Conservation (phyloP, 1,140 invertebrate genomes). For the Meloidogyne exigua region DNA sequence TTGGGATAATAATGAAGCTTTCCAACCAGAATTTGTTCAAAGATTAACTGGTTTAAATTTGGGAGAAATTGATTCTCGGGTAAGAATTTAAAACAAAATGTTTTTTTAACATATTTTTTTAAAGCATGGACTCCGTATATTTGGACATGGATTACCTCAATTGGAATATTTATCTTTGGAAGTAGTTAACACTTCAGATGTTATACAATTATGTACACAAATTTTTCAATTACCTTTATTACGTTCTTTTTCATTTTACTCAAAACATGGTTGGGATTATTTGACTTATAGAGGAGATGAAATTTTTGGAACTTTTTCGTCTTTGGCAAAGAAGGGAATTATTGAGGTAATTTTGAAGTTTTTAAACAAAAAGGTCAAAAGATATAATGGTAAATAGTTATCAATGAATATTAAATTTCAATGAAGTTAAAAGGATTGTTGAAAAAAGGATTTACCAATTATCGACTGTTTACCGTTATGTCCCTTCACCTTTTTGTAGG, state of each 20-base stretch:
- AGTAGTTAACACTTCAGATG: not conserved
- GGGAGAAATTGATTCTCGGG: not conserved
- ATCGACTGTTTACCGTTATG: no score
- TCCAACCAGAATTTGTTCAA: not conserved
- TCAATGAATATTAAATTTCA: no score
- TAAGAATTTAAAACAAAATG: not conserved
- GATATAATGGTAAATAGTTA: no score
- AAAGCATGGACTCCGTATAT: not conserved
- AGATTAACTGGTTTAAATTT: not conserved
- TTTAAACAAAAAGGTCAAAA: no score
- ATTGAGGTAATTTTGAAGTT: not conserved
- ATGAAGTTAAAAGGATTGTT: no score
- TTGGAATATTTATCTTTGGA: not conserved
- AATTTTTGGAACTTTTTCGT: not conserved
- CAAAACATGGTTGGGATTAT: not conserved
- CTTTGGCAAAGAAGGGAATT: not conserved
- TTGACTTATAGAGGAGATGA: not conserved
- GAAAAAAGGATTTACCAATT: no score
- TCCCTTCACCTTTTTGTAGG: no score
- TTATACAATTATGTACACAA: not conserved
- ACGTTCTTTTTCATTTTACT: not conserved
- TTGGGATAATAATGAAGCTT: not conserved
- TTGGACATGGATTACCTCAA: not conserved
- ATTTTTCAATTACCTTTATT: not conserved
- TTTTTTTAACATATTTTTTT: constrained; percentile 1